phyloP scores from a whole-genome alignment of 2,113 vertebrate species.

The Hemichromis elongatus region DNA sequence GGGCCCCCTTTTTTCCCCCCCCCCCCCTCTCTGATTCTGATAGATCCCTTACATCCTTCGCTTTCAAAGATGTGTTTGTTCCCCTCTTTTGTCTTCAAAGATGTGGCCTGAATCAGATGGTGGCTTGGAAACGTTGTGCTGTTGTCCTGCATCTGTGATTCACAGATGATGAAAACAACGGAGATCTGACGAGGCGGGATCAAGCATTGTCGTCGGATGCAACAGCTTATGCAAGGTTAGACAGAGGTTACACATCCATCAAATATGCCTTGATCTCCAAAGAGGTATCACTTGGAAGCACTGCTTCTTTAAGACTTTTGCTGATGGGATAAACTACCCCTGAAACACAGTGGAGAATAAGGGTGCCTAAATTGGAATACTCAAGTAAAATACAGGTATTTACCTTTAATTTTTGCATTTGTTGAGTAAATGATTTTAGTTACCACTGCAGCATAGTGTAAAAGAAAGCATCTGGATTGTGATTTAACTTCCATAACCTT shows the following conservation, averaged over 20 bases:
- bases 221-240: background rate
- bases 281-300: background rate
- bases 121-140: background rate
- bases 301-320: background rate
- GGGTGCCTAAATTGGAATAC: background rate
- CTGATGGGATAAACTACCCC: background rate
- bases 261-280: background rate
- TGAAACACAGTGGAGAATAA: background rate
- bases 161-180: slow-evolving; percentile 32
- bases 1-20: background rate
- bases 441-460: background rate
- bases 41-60: slow-evolving; percentile 34
- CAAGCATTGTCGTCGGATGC: background rate
- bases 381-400: background rate
- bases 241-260: background rate
- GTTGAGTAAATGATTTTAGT: background rate
- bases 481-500: slow-evolving; percentile 15
- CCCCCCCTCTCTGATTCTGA: background rate
- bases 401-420: background rate
- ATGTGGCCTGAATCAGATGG: slow-evolving; percentile 9
- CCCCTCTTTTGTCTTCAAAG: slow-evolving; percentile 46
- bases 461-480: slow-evolving; percentile 21
- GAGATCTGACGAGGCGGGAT: slow-evolving; percentile 3
- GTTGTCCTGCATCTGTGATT: slow-evolving; percentile 7
- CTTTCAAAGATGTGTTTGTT: slow-evolving; percentile 48